Percentiles rank a stretch among this genome's conserved stretches.
Conservation (phyloP, 2,888 invertebrate genomes). For the Candidula unifasciata region DNA sequence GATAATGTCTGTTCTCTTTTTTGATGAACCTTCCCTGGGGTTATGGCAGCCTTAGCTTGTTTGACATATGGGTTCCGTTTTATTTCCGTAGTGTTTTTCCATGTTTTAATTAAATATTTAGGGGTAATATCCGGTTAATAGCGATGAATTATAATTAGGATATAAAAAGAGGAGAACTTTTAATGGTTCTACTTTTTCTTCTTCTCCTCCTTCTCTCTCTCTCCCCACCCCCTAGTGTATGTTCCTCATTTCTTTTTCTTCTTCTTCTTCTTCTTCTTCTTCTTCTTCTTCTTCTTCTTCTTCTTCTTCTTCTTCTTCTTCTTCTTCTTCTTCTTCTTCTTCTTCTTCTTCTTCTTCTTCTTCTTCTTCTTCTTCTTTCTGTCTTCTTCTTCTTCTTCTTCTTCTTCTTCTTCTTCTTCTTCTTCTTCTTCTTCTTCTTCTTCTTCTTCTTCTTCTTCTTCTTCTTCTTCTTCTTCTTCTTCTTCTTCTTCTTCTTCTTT, state of each 20-base stretch:
- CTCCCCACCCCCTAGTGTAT: not conserved
- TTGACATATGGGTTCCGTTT: too few species aligned
- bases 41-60: not conserved
- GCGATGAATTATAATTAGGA: not conserved
- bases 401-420: not conserved
- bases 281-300: conserved; percentile 5
- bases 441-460: conserved; percentile 1
- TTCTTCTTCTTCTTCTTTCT: not conserved
- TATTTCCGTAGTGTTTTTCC: too few species aligned
- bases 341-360: not conserved
- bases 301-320: not conserved
- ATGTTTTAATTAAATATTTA: too few species aligned
- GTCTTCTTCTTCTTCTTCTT: not conserved
- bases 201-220: not conserved
- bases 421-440: not conserved
- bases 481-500: not conserved
- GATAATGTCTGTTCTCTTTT: not conserved
- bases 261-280: not conserved
- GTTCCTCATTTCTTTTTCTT: not conserved
- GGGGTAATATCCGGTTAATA: too few species aligned
- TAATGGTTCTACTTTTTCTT: not conserved
- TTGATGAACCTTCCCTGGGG: not conserved
- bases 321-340: not conserved
- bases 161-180: not conserved
- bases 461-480: conserved; percentile 2